Evolutionary conservation across 35 echinoderm and acorn worm species (phyloP).

Genomic region (Eucidaris tribuloides): DNA sequence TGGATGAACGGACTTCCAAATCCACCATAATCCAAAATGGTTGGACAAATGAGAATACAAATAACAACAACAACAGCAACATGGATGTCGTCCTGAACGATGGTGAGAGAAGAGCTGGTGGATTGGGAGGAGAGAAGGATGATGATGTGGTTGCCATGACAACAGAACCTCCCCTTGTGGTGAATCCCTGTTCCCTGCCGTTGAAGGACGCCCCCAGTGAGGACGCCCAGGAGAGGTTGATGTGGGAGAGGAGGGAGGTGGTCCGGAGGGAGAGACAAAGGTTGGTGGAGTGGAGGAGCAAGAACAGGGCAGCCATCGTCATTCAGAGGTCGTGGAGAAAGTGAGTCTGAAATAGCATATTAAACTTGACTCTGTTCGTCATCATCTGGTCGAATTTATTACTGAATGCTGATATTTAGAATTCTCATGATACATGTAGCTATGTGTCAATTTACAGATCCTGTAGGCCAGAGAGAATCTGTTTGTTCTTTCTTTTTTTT

Average conservation of each 20-base stretch:
- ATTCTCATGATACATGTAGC: too few species aligned
- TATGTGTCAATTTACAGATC: too few species aligned
- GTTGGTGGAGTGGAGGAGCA: constrained; percentile 27
- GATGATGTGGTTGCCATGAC: neutral
- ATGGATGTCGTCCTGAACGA: neutral
- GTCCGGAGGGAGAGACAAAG: constrained; percentile 38
- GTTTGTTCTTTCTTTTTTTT: too few species aligned
- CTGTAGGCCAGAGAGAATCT: too few species aligned
- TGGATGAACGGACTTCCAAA: neutral
- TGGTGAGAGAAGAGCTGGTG: too few species aligned
- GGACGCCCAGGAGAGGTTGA: neutral
- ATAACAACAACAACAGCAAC: constrained; percentile 8
- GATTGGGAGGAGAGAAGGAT: neutral
- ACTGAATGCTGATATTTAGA: too few species aligned
- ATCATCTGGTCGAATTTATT: too few species aligned
- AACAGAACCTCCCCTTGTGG: neutral
- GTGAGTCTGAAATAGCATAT: constrained; percentile 30
- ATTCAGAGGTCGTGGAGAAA: constrained; percentile 67
- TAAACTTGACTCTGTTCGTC: neutral
- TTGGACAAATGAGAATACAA: neutral
- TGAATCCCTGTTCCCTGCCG: too few species aligned
- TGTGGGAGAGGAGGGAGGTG: constrained; percentile 35
- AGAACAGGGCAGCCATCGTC: constrained; percentile 29
- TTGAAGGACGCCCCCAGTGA: neutral
- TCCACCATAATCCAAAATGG: neutral